Evolutionary conservation across 2,113 vertebrate genomes (phyloP).

Genomic region (Lutjanus erythropterus): DNA sequence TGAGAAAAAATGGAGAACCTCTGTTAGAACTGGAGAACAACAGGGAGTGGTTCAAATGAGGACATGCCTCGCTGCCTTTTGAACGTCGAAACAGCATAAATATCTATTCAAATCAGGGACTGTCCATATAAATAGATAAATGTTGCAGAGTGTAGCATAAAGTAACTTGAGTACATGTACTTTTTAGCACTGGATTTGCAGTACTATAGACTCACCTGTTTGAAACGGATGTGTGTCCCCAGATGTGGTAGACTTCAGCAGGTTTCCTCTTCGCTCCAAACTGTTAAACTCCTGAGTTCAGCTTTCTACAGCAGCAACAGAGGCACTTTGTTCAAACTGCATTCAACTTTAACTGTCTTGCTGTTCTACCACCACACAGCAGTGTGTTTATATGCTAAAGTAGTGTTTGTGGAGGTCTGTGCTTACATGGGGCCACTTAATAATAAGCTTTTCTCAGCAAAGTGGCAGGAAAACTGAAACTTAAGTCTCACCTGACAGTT

Average conservation of each 20-base stretch:
- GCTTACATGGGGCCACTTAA: background rate
- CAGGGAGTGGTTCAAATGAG: background rate
- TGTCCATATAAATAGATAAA: background rate
- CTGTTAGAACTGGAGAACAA: too few species aligned
- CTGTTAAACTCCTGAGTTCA: background rate
- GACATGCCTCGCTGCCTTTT: too few species aligned
- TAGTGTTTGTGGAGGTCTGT: background rate
- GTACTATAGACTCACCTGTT: conserved; percentile 35
- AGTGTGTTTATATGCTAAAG: background rate
- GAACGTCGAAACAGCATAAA: background rate
- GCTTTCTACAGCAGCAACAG: background rate
- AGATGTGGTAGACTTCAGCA: background rate
- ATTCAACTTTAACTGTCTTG: background rate
- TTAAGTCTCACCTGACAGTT: conserved; percentile 28
- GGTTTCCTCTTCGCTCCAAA: conserved; percentile 17
- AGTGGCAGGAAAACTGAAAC: background rate
- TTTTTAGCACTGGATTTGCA: background rate
- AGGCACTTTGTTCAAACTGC: background rate
- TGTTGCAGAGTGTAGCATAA: too few species aligned
- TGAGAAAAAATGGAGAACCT: too few species aligned
- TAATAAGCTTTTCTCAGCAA: conserved; percentile 6
- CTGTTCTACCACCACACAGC: background rate
- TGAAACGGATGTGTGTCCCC: background rate
- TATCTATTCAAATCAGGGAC: background rate
- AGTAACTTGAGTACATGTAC: background rate